Base-by-base conservation (phyloP, 2,113 vertebrate species). In the Apteryx mantelli region DNA sequence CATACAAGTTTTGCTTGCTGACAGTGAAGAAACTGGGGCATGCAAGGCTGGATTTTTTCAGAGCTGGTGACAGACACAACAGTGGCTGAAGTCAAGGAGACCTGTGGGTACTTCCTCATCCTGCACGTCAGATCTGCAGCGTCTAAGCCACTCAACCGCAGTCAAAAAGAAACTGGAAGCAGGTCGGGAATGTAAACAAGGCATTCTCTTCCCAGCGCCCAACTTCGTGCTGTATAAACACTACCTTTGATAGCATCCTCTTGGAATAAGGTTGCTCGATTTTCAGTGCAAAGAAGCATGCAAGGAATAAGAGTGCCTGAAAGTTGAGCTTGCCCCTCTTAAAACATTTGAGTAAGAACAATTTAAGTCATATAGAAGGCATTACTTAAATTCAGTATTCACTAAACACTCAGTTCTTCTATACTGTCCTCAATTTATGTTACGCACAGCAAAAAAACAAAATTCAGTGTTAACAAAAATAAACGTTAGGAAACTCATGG, bases 21-120 rank as follows among this genome's bases (percentile, higher is more conserved):
- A 58, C 6, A 22, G 44, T 69, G 22, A 69, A 40, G 71, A 95
- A 97, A 95, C 6, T 93, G 94, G 96, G 93, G 30, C 96, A 95
- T 4, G 9, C 81, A 65, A 92, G 20, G 48, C 48, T 42, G 44
- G 44, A 11, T 74, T 76, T 56, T 64, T 64, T 24, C 77, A 2
- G 1, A 1, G 20, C 60, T 84, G 46, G 40, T 42, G 88, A 71
- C 60, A 71, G 61, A 42, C 53, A 2, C 15, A 52, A 65, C 46
- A 66, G 55, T 2, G 52, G 19, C 64, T 75, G 86, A 53, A 73
- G 53, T 19, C 34, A 34, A 22, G 48, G 74, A 85, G 82, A 42
- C 60, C n/a, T 0, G 2, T 28, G 52, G n/a, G 70, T 25, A 11
- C 38, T 68, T 7, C 26, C 69, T 61, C n/a, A 38, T 21, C 32